Base-by-base conservation (phyloP, 2,888 invertebrate species). In the Trypoxylon attenuatum region DNA sequence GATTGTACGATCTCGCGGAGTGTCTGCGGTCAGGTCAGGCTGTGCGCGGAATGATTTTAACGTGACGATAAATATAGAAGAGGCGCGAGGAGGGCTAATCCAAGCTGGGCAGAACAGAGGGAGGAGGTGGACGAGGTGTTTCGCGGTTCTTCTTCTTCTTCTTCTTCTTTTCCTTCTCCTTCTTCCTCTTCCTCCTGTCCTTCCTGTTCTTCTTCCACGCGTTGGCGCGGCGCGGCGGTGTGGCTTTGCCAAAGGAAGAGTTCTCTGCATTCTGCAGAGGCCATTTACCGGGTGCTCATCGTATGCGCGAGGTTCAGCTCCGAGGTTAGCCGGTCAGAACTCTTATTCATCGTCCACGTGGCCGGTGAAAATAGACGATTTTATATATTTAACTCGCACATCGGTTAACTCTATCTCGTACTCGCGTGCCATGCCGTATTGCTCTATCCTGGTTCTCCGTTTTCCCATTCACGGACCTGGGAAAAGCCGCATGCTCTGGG, bases 231-330 rank as follows among this genome's bases (percentile, higher is more conserved):
- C 10, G 21, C 18, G 29, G 29, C 33, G 10, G 2, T 6, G 47
- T n/a, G 41, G 29, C 41, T 45, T 53, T 53, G 67, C 61, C 61
- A 57, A 69, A 69, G 56, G 66, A 16, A 66, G 56, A 56, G 57
- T 47, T 57, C 62, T 53, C 70, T 63, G 77, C 80, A 81, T 81
- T 79, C 79, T 78, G 60, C 75, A 71, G 77, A 78, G 80, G 79
- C 69, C 78, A 41, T 79, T 77, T 78, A 78, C 80, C 79, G 74
- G 65, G 54, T 60, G 46, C 22, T 42, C 43, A 52, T 33, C 33
- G 56, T 53, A 15, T 63, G 58, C 23, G 41, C 33, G 15, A 38
- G 46, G 51, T 43, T 52, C 56, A 47, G 42, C 39, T 5, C 19
- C 33, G 16, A 8, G 43, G 46, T 33, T 47, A 29, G 25, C 49